phyloP scores from a whole-genome alignment of 2,888 invertebrate genomes.

The Ophonus ardosiacus region DNA sequence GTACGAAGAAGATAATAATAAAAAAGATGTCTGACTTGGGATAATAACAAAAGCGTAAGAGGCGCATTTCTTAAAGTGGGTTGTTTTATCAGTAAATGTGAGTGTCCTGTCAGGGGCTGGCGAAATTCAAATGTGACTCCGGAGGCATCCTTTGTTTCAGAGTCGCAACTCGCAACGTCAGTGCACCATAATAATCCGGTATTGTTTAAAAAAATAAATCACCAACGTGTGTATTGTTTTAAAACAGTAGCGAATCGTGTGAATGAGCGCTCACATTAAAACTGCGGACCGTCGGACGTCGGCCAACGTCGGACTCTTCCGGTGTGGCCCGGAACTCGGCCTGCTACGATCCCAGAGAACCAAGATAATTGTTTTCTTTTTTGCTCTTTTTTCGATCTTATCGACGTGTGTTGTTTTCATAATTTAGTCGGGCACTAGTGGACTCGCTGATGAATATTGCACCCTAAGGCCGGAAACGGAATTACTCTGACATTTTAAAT shows the following conservation, averaged over 20 bases:
- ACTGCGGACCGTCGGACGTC: conserved; percentile 6
- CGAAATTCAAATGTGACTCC: conserved; percentile 28
- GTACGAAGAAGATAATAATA: conserved; percentile 32
- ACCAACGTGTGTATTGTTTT: conserved; percentile 55
- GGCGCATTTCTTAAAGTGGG: conserved; percentile 29
- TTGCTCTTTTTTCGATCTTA: conserved; percentile 37
- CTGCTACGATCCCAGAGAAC: conserved; percentile 31
- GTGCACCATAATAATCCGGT: conserved; percentile 44
- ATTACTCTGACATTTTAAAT: conserved; percentile 22
- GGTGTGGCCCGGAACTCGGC: conserved; percentile 25
- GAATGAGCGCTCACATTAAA: conserved; percentile 44
- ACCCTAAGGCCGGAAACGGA: conserved; percentile 23
- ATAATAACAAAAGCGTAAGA: conserved; percentile 41
- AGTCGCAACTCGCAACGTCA: background rate
- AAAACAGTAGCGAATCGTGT: conserved; percentile 50
- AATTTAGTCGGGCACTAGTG: conserved; percentile 6
- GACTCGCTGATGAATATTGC: conserved; percentile 29
- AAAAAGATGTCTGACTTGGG: conserved; percentile 38
- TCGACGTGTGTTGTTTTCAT: conserved; percentile 42
- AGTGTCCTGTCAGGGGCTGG: background rate
- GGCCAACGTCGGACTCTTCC: conserved; percentile 28
- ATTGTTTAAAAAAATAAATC: conserved; percentile 49
- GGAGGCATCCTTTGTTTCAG: conserved; percentile 29
- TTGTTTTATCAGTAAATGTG: conserved; percentile 39
- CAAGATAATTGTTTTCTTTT: conserved; percentile 42